Percentiles rank a stretch among this genome's conserved stretches.
Evolutionary conservation across 2,888 invertebrate genomes (phyloP).

Genomic region (Synanthedon myopaeformis): DNA sequence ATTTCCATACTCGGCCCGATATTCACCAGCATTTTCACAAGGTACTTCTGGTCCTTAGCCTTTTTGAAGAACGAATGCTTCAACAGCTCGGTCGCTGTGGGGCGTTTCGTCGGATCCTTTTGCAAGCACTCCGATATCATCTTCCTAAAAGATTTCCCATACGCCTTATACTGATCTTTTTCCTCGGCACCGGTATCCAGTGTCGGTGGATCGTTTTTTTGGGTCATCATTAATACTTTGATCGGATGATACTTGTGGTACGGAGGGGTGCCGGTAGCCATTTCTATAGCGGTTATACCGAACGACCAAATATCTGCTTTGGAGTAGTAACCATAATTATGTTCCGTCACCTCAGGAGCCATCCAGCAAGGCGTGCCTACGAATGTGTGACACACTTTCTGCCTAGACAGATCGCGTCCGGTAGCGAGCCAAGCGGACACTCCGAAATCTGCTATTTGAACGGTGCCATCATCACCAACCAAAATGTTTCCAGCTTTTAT

Average conservation of each 20-base stretch:
- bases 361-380: slow-evolving; percentile 99
- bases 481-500: slow-evolving; percentile 97
- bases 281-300: slow-evolving; percentile 98
- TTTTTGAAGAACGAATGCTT: slow-evolving; percentile 99
- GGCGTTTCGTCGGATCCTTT: slow-evolving; percentile 95
- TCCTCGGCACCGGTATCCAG: slow-evolving; percentile 96
- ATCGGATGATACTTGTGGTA: slow-evolving; percentile 99
- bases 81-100: slow-evolving; percentile 94
- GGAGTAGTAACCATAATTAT: slow-evolving; percentile 98
- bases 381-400: slow-evolving; percentile 98
- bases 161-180: slow-evolving; percentile 98
- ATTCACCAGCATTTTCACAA: slow-evolving; percentile 87
- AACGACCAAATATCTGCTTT: slow-evolving; percentile 89
- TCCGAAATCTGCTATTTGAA: slow-evolving; percentile 99
- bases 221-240: slow-evolving; percentile 99
- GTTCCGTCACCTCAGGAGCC: slow-evolving; percentile 99
- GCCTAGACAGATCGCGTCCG: slow-evolving; percentile 93
- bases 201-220: slow-evolving; percentile 98
- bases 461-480: slow-evolving; percentile 96
- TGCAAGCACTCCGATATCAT: slow-evolving; percentile 98
- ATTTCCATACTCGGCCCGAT: slow-evolving; percentile 92
- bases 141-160: slow-evolving; percentile 97
- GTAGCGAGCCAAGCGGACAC: slow-evolving; percentile 99
- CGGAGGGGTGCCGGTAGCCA: slow-evolving; percentile 98
- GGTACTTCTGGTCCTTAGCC: slow-evolving; percentile 93